Conservation (phyloP, 2,797 vertebrate genomes). For the Cyprinodon diabolis region DNA sequence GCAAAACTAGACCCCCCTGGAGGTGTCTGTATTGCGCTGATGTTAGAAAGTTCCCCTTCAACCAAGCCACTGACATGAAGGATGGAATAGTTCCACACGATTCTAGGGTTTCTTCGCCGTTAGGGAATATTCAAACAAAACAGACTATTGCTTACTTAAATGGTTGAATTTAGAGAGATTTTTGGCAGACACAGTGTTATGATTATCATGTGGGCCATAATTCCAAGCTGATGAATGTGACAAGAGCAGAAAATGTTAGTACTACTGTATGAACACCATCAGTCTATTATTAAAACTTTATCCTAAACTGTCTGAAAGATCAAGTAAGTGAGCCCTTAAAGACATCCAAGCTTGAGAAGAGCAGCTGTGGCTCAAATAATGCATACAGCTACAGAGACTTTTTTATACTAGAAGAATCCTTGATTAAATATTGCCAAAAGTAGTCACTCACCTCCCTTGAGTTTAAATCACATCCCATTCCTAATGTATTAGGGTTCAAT, state of each 20-base stretch:
- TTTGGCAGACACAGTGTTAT: conserved; percentile 24
- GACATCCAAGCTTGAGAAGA: conserved; percentile 18
- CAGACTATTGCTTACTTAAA: conserved; percentile 22
- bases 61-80: conserved; percentile 26
- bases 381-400: conserved; percentile 16
- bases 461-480: too few relatives aligned
- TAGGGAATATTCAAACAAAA: conserved; percentile 41
- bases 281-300: conserved; percentile 26
- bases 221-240: conserved; percentile 36
- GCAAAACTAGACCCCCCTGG: conserved; percentile 15
- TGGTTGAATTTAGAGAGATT: conserved; percentile 27
- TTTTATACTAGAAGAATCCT: conserved; percentile 22
- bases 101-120: conserved; percentile 29
- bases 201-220: conserved; percentile 24
- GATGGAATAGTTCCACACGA: conserved; percentile 18
- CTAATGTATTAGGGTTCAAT: too few relatives aligned
- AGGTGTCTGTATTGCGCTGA: conserved; percentile 10
- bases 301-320: conserved; percentile 21
- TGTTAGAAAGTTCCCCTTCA: not conserved
- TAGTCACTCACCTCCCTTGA: too few relatives aligned
- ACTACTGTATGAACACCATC: conserved; percentile 10
- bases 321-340: conserved; percentile 16
- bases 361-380: conserved; percentile 27
- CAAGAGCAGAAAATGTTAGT: conserved; percentile 22
- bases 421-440: conserved; percentile 5